Base-by-base conservation (phyloP, 2,888 invertebrate species). In the Andrena flavipes region DNA sequence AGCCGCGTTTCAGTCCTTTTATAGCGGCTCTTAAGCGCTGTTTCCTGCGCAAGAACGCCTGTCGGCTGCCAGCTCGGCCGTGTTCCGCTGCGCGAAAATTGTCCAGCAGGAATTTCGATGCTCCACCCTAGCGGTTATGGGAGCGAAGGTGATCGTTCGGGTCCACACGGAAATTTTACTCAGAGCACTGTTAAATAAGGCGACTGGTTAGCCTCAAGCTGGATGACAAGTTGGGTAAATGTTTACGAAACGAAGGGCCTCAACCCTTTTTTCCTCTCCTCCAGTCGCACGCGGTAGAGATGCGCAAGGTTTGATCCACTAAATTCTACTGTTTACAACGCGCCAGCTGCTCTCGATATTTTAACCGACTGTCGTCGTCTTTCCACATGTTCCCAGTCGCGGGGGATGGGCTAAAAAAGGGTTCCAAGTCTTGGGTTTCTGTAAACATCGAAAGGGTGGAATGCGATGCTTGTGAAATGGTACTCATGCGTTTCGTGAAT, bases 281-380 rank as follows among this genome's bases (percentile, higher is more conserved):
- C 1, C 4, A 23, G 23, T 23, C 29, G 54, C 54, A 16, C 10
- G 42, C 26, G 42, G 42, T 16, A 49, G 70, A 16, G 26, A 49
- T 51, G 29, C 49, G 59, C 62, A 64, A 13, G 64, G 54, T 51
- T 42, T 5, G 26, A 7, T 20, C 29, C 70, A 76, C 81, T 74
- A 72, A 84, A 72, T 72, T 33, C 42, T 33, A 76, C 60, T 81
- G 87, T 87, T 87, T 87, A 83, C 33, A 74, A 70, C 48, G 71
- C 42, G 70, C 54, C 87, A 87, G 85, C 87, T 87, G 87, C 67
- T 68, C 51, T 29, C 85, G 73, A 87, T 87, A 85, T 83, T 87
- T 84, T 72, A 78, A 75, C 82, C 59, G 77, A 62, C 60, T 73
- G 60, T 60, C 76, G 33, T 77, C 69, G 62, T 67, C 54, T 20